Evolutionary conservation across 1,140 invertebrate species (phyloP), one percentile per base, ranked within the genome.

Genomic region (Bombus fervidus): DNA sequence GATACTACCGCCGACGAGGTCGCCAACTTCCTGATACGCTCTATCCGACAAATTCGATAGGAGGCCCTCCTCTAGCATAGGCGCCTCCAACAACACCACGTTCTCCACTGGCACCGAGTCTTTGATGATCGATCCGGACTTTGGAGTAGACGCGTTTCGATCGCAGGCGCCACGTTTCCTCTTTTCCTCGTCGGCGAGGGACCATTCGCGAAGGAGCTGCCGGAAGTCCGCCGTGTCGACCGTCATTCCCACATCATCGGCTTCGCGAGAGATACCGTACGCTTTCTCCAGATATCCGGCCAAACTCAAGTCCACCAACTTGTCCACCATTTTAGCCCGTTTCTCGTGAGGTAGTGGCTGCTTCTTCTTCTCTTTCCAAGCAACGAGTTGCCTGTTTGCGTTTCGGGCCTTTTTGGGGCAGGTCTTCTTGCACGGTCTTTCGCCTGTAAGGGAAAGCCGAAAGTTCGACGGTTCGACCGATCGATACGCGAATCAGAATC

Each of bases 11-110:
- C 92, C 91, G 22, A 94, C 84, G 22, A 88, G 34, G 84, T 95
- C 95, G 34, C 95, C 95, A 78, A 91, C 82, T 80, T 94, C 90
- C 83, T 95, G 94, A 81, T 93, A 95, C 5, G 93, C 95, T 74
- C 83, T 88, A 87, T 96, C 95, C 41, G 95, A 94, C 83, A 95
- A 62, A 89, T 95, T 95, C 34, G 90, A 31, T 34, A 91, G 85
- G 0, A 92, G 83, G n/a, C 82, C 82, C 22, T 93, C 91, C 39
- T 94, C 87, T 78, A 87, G 92, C 28, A 94, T 81, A 1, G 95
- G 95, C 31, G 93, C 94, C 86, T 94, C 86, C 37, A 93, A 87
- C 10, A 96, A 64, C 68, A 95, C 89, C 31, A 94, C 79, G 1
- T 93, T 89, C 53, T 93, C 89, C 6, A 89, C 34, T 18, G 93